These are phyloP conservation scores for Tokudaia tokunoshimensis DNA, from an alignment of 2,797 vertebrate species.

Conservation along the genomic window DNA sequence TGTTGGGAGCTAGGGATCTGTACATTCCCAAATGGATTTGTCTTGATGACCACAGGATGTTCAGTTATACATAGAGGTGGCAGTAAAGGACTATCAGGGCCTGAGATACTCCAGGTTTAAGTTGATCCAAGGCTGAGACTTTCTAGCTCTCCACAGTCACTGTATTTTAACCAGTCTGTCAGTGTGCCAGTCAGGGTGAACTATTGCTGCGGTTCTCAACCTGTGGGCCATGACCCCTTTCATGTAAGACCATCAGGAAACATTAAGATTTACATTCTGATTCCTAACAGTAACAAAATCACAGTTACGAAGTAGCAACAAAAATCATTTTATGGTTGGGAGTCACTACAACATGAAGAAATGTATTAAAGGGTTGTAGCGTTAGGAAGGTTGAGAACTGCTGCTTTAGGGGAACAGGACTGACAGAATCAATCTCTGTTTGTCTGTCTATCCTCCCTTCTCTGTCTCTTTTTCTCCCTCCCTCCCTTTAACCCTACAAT, in stretches of 20 bases:
- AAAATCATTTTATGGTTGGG: neutral
- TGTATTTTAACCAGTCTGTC: neutral
- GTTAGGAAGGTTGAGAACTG: neutral
- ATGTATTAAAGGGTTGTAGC: neutral
- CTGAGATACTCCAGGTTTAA: neutral
- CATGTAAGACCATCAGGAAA: neutral
- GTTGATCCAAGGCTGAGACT: neutral
- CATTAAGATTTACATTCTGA: neutral
- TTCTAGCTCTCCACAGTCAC: neutral
- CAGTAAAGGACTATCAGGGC: neutral
- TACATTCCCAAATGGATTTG: neutral
- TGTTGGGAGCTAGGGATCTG: neutral
- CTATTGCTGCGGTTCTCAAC: neutral
- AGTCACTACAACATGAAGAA: neutral
- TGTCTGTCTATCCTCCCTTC: neutral
- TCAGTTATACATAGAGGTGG: neutral
- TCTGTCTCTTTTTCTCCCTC: neutral
- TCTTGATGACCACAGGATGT: neutral
- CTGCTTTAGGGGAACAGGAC: neutral
- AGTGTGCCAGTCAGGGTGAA: no score
- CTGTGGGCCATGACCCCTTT: neutral
- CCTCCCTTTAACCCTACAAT: neutral
- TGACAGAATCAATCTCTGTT: neutral
- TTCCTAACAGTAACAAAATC: neutral
- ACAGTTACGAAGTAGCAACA: neutral